Evolutionary conservation across 2,888 invertebrate species (phyloP).

Genomic region (Ochropleura plecta): DNA sequence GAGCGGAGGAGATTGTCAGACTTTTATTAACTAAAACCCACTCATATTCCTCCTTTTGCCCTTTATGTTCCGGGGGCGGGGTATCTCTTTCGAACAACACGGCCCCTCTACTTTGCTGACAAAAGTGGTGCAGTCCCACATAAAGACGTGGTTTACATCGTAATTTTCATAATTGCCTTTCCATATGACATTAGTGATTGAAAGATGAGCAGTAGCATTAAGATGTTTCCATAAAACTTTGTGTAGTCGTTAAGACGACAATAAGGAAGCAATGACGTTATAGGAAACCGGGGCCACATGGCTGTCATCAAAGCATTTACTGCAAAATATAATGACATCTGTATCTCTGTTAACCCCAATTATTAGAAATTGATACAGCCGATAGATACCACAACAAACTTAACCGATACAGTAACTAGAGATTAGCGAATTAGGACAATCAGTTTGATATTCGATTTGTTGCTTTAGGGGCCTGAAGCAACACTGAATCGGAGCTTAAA

Average conservation of each 20-base stretch:
- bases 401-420: slow-evolving; percentile 1
- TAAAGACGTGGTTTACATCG: background rate
- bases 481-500: slow-evolving; percentile 23
- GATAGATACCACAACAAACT: slow-evolving; percentile 7
- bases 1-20: too few relatives aligned
- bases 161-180: background rate
- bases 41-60: too few relatives aligned
- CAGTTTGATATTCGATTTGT: slow-evolving; percentile 25
- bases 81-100: too few relatives aligned
- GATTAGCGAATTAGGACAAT: slow-evolving; percentile 28
- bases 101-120: too few relatives aligned
- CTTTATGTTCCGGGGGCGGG: too few relatives aligned
- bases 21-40: too few relatives aligned
- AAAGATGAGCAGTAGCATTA: background rate
- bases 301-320: slow-evolving; percentile 20
- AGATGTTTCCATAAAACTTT: slow-evolving; percentile 1
- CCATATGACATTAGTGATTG: background rate
- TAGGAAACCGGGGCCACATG: slow-evolving; percentile 13
- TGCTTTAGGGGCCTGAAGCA: slow-evolving; percentile 12
- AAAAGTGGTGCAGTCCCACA: too few relatives aligned
- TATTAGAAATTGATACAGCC: background rate
- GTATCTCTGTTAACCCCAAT: background rate
- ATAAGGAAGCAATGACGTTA: slow-evolving; percentile 25
- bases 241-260: background rate
- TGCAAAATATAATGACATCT: slow-evolving; percentile 5